Base-by-base conservation (phyloP, 2,113 vertebrate genomes). In the Megaptera novaeangliae region DNA sequence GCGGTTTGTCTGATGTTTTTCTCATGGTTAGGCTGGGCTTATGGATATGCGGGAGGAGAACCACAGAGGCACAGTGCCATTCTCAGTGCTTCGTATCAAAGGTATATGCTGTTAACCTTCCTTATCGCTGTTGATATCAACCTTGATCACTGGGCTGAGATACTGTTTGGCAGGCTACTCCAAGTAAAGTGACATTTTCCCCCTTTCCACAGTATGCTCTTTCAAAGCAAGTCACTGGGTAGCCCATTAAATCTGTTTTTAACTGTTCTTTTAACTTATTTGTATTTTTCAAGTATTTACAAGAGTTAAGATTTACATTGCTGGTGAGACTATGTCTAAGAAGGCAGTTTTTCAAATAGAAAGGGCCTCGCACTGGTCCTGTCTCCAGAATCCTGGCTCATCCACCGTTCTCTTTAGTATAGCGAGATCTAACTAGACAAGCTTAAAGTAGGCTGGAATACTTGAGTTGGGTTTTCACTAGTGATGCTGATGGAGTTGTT, bases 51-150 rank as follows among this genome's bases (percentile, higher is more conserved):
- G 18, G 36, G 61, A 49, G 55, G 31, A 63, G 52, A 27, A 63
- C 34, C 44, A 12, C 34, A 7, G 69, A 39, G 91, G 18, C 2
- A 1, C 25, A 39, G n/a, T 34, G n/a, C 25, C 8, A 2, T 20
- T 41, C 80, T 52, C 25, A 10, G 52, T 23, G 17, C 59, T 20
- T n/a, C 21, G 2, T 5, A 59, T 21, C 72, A 23, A 18, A 36
- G 20, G 15, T 1, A 4, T 10, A 7, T 5, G 13, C 17, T 49
- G 1, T 14, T 1, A 5, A 23, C 31, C 39, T 44, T 25, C 64
- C n/a, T 6, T 55, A 18, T 52, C 4, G 0, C 36, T 4, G 7
- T n/a, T 4, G 6, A 21, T 15, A 11, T 41, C 39, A 23, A 41
- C 29, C 17, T 66, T 2, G 81, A 29, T 44, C 17, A 11, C 36